Percentiles rank a stretch among this genome's conserved stretches.
Conservation (phyloP, 2,113 vertebrate species). For the Perognathus longimembris region DNA sequence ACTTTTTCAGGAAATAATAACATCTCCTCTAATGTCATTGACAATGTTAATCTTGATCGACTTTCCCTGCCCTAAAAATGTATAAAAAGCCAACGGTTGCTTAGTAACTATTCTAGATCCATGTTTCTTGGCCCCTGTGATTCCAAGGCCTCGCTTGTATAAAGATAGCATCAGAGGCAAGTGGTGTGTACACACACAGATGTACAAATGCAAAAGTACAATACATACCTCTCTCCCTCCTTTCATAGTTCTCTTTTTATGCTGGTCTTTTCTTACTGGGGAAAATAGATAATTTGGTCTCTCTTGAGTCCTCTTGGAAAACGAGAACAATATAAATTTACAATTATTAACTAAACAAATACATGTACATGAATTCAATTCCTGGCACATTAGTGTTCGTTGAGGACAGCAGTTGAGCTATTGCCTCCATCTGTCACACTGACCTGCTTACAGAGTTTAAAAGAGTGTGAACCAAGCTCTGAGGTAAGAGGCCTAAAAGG, state of each 20-base stretch:
- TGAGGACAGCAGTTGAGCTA: background rate
- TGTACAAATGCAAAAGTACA: background rate
- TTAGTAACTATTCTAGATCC: slow-evolving; percentile 19
- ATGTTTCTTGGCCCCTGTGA: background rate
- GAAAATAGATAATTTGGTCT: background rate
- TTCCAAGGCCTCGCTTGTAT: background rate
- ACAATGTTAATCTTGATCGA: slow-evolving; percentile 61
- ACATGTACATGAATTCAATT: background rate
- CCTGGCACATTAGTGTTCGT: background rate
- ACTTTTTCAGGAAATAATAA: slow-evolving; percentile 54
- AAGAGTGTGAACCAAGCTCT: background rate
- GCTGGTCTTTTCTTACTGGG: background rate
- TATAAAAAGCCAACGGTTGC: slow-evolving; percentile 39
- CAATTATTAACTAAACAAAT: too few species aligned
- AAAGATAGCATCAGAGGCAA: background rate
- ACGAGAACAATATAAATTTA: background rate
- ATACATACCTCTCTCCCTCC: background rate
- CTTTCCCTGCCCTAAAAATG: slow-evolving; percentile 52
- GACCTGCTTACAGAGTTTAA: background rate
- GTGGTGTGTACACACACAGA: background rate
- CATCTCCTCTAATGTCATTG: slow-evolving; percentile 57
- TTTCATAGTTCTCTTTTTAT: background rate
- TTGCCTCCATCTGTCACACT: too few species aligned
- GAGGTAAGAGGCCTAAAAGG: background rate
- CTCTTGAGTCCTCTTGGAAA: background rate